Base-by-base conservation (phyloP, 1,140 invertebrate species). In the Lepidurus arcticus region DNA sequence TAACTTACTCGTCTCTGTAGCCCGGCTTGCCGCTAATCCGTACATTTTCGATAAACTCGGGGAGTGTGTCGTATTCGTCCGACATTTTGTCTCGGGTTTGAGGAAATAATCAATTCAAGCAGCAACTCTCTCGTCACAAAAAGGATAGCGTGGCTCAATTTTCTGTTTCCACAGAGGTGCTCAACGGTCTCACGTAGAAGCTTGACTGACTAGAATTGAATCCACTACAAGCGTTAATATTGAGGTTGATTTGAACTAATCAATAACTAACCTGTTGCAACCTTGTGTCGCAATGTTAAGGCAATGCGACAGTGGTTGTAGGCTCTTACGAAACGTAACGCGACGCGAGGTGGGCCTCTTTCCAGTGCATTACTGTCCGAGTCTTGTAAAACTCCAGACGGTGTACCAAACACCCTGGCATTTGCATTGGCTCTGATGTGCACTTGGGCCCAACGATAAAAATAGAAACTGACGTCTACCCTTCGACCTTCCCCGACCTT, bases 1-100 rank as follows among this genome's bases (percentile, higher is more conserved):
- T 47, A 65, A 65, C 53, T 65, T 65, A 65, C 53, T 65, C 53
- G 16, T 65, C 53, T 65, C 53, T 65, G 53, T 21, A 65, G 53
- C 53, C 53, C 16, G 53, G 21, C n/a, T n/a, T 65, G 53, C 53
- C 53, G 53, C 53, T 65, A 11, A 65, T 65, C 53, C 53, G 53
- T 16, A 65, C 53, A n/a, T 65, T 65, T 21, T 65, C 21, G 16
- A 65, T 65, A 65, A 65, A 65, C 53, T 65, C n/a, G 53, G 53
- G 53, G 16, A 65, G 13, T 9, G 53, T 65, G 21, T 65, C 0
- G 53, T 65, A 65, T 65, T 65, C 53, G 53, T 13, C 53, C 53
- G n/a, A n/a, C 53, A 65, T 65, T 34, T 34, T 34, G 53, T 65
- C 21, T 65, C 6, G 16, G 7, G n/a, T 65, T 65, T 13, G n/a